Evolutionary conservation across 2,113 vertebrate genomes (phyloP).

Genomic region (Chionis minor): DNA sequence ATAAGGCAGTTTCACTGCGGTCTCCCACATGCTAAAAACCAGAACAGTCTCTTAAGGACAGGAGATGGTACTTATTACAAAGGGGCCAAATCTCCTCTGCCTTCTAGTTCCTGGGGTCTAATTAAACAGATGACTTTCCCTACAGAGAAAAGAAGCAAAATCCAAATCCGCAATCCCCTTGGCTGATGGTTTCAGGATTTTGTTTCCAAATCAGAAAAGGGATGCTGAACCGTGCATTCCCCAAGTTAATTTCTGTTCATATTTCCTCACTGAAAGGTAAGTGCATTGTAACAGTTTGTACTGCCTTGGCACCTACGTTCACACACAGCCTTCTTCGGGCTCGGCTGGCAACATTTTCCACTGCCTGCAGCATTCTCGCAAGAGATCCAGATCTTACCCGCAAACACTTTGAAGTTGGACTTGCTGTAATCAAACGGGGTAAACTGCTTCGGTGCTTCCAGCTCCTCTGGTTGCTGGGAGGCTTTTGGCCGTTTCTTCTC

Average conservation of each 20-base stretch:
- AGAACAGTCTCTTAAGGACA: background rate
- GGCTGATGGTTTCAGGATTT: background rate
- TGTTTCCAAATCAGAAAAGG: background rate
- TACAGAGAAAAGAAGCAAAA: background rate
- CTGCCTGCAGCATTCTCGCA: background rate
- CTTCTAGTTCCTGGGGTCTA: background rate
- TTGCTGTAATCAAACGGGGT: slow-evolving; percentile 93
- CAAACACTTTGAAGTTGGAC: slow-evolving; percentile 88
- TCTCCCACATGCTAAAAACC: background rate
- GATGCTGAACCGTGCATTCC: background rate
- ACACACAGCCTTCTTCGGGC: background rate
- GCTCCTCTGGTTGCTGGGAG: slow-evolving; percentile 61
- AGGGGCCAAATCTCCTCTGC: background rate
- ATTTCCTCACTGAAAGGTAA: background rate
- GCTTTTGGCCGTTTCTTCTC: slow-evolving; percentile 81
- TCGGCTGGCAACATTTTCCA: background rate
- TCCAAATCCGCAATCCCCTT: background rate
- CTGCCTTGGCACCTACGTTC: background rate
- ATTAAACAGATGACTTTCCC: background rate
- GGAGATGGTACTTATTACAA: background rate
- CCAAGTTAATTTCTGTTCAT: background rate
- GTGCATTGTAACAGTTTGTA: background rate
- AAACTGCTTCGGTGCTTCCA: slow-evolving; percentile 69
- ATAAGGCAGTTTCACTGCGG: background rate
- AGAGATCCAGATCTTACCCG: slow-evolving; percentile 75